Conservation (phyloP, 2,797 vertebrate genomes). For the Brotula barbata region DNA sequence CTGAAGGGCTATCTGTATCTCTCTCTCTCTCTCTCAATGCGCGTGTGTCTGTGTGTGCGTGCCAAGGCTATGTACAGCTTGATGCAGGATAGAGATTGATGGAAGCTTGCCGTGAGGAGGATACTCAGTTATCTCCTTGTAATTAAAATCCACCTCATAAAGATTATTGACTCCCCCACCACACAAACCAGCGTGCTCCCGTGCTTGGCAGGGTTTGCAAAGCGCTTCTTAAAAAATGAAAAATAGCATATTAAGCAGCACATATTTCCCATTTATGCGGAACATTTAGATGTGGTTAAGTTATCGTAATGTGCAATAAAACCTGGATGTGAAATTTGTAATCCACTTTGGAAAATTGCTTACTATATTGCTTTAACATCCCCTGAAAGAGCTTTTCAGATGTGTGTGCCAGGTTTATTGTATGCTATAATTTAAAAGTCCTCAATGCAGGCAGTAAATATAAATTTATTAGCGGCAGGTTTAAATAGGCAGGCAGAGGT, state of each 20-base stretch:
- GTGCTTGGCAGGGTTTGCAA: slow-evolving; percentile 78
- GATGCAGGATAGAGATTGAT: slow-evolving; percentile 80
- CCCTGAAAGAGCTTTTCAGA: slow-evolving; percentile 82
- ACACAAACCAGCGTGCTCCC: slow-evolving; percentile 71
- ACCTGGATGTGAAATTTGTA: slow-evolving; percentile 85
- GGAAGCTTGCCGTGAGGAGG: slow-evolving; percentile 75
- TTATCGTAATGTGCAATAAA: slow-evolving; percentile 88
- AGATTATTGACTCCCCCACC: slow-evolving; percentile 82
- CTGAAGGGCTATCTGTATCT: slow-evolving; percentile 59
- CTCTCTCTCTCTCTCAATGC: slow-evolving; percentile 6
- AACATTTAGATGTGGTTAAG: slow-evolving; percentile 86
- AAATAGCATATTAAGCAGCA: slow-evolving; percentile 82
- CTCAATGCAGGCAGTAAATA: slow-evolving; percentile 88
- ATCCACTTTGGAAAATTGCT: slow-evolving; percentile 88
- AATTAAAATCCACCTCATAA: slow-evolving; percentile 86
- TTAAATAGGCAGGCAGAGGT: slow-evolving; percentile 80
- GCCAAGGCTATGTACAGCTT: slow-evolving; percentile 50
- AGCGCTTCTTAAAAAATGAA: slow-evolving; percentile 81
- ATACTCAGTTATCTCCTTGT: slow-evolving; percentile 81
- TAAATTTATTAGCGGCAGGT: slow-evolving; percentile 81
- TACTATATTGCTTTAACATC: slow-evolving; percentile 83
- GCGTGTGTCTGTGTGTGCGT: slow-evolving; percentile 3
- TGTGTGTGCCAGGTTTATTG: slow-evolving; percentile 82
- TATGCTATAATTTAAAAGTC: slow-evolving; percentile 91
- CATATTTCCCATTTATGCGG: slow-evolving; percentile 83